Percentiles rank a stretch among this genome's conserved stretches.
phyloP scores from a whole-genome alignment of 2,113 vertebrate genomes.

The Brachirus orientalis region DNA sequence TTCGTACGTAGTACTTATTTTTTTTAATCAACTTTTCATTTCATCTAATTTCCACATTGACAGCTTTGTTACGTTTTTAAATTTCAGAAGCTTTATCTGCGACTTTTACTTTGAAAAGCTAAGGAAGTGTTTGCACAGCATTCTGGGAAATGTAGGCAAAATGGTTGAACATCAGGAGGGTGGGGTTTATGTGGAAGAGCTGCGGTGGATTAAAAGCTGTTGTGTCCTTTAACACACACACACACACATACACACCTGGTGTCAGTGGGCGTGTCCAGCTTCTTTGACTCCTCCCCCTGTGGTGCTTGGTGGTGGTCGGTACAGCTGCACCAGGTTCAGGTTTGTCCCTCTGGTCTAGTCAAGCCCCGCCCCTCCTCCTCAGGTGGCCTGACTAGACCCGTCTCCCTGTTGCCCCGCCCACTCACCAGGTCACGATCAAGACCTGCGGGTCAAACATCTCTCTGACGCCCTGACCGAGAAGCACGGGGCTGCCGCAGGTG shows the following conservation, averaged over 20 bases:
- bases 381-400: conserved; percentile 69
- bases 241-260: conserved; percentile 15
- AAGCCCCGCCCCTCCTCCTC: conserved; percentile 57
- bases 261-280: conserved; percentile 29
- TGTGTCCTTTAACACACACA: conserved; percentile 29
- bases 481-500: conserved; percentile 88
- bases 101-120: no score
- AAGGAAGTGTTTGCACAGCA: neutral
- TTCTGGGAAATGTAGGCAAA: conserved; percentile 13
- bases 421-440: conserved; percentile 92
- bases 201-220: conserved; percentile 42
- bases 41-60: no score
- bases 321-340: conserved; percentile 71
- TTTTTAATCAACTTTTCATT: no score
- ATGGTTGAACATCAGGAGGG: neutral
- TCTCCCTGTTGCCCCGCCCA: conserved; percentile 59
- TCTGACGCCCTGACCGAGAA: conserved; percentile 91
- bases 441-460: conserved; percentile 91
- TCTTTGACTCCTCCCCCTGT: conserved; percentile 38
- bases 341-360: conserved; percentile 62
- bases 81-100: no score
- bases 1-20: no score
- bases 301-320: conserved; percentile 81
- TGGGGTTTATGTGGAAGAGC: neutral
- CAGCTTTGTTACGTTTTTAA: no score